Conservation (phyloP, 2,888 invertebrate species). For the Amphipoea oculea region DNA sequence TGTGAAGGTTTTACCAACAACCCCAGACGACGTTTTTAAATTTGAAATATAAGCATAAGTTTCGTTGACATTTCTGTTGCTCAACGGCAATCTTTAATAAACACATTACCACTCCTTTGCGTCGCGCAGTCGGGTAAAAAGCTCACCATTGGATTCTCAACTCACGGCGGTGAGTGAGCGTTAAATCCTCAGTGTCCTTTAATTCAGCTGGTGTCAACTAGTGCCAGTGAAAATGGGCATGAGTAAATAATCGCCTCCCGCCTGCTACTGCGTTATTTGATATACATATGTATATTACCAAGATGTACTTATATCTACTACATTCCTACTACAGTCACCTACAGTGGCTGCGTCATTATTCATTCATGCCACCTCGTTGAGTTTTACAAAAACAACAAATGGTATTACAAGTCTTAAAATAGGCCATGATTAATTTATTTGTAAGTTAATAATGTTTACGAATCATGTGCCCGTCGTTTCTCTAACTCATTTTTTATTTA, state of each 20-base stretch:
- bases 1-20: neutral
- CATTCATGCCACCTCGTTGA: slow-evolving; percentile 48
- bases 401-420: slow-evolving; percentile 13
- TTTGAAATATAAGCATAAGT: neutral
- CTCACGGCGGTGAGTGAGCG: neutral
- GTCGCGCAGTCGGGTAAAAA: neutral
- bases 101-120: too few relatives aligned
- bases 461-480: slow-evolving; percentile 26
- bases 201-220: neutral
- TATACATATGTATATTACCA: slow-evolving; percentile 1
- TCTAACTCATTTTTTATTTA: slow-evolving; percentile 44
- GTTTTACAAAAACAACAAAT: slow-evolving; percentile 51
- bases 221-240: neutral
- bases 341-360: slow-evolving; percentile 43
- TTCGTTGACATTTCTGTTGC: neutral
- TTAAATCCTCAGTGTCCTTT: too few relatives aligned
- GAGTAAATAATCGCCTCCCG: neutral
- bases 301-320: slow-evolving; percentile 15
- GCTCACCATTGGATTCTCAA: neutral
- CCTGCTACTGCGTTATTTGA: neutral
- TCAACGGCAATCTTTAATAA: neutral
- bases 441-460: slow-evolving; percentile 40
- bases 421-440: slow-evolving; percentile 55
- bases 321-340: slow-evolving; percentile 28
- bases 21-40: neutral